Evolutionary conservation across 92 coral and sea anemone genomes (phyloP).

Genomic region (Phenganax marumi): DNA sequence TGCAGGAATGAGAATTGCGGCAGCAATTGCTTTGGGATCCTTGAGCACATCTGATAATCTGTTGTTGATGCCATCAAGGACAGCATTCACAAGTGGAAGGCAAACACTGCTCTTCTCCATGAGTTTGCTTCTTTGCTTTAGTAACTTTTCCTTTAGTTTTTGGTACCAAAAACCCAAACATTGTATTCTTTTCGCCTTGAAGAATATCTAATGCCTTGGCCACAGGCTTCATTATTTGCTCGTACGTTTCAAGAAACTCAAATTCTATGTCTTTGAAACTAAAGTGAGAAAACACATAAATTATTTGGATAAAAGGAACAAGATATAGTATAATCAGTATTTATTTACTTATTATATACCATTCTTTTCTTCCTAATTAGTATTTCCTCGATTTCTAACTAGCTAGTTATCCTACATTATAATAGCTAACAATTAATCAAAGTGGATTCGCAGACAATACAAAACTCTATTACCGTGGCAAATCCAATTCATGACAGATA

Average conservation of each 20-base stretch:
- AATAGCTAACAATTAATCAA: no score
- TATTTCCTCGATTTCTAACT: no score
- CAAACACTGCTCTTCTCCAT: not conserved
- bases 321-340: no score
- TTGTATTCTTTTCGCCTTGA: conserved; percentile 12
- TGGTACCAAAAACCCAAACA: conserved; percentile 8
- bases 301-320: not conserved
- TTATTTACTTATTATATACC: not conserved
- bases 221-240: conserved; percentile 11
- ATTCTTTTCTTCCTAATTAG: no score
- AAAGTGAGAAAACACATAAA: not conserved
- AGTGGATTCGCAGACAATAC: no score
- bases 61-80: conserved; percentile 5
- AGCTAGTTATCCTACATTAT: no score
- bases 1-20: conserved; percentile 27
- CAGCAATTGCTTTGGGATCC: conserved; percentile 27
- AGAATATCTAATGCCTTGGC: conserved; percentile 7
- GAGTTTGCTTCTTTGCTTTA: not conserved
- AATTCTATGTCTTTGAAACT: not conserved
- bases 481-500: no score
- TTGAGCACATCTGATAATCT: conserved; percentile 7
- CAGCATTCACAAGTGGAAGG: not conserved
- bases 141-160: not conserved
- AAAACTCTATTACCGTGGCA: no score
- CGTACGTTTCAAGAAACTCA: conserved; percentile 13